Base-by-base conservation (phyloP, 2,888 invertebrate species). In the Tubulanus polymorphus region DNA sequence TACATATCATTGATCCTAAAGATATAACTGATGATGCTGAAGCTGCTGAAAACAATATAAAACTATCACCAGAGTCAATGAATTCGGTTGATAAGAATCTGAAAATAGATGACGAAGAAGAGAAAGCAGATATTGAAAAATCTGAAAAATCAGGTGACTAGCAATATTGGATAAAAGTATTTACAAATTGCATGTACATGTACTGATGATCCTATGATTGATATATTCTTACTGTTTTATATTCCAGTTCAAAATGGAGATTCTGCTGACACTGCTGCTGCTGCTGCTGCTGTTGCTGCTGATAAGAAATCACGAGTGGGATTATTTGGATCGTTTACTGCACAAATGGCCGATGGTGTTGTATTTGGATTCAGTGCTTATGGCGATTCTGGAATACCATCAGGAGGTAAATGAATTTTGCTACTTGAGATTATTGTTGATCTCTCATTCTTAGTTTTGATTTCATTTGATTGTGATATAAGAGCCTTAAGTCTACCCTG, bases 1-100 rank as follows among this genome's bases (percentile, higher is more conserved):
- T 79, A 1, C 79, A 79, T 59, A 63, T 79, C n/a, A 54, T 75
- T 8, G 71, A 76, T 49, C 77, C 76, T 6, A 63, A 61, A 37
- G 73, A 73, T 37, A 25, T 26, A 27, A 50, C 58, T 15, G 55
- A 51, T 18, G 63, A 63, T 10, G 54, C 48, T 18, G 63, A 63
- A 26, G 37, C 29, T 18, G 41, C 48, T 18, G 48, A 53, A 6
- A 61, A 59, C 5, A 59, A 60, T 2, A 49, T 25, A 48, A 45
- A 25, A 60, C 56, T 20, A 48, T 51, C 23, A 64, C 57, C 29
- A 26, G 20, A 54, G 37, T 28, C 49, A 8, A 8, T 23, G 27
- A 5, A 27, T 32, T 15, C 35, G 26, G n/a, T n/a, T n/a, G n/a
- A n/a, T n/a, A n/a, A n/a, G n/a, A n/a, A n/a, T n/a, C n/a, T n/a